Conservation (phyloP, 2,888 invertebrate species). For the Pristionchus mayeri region DNA sequence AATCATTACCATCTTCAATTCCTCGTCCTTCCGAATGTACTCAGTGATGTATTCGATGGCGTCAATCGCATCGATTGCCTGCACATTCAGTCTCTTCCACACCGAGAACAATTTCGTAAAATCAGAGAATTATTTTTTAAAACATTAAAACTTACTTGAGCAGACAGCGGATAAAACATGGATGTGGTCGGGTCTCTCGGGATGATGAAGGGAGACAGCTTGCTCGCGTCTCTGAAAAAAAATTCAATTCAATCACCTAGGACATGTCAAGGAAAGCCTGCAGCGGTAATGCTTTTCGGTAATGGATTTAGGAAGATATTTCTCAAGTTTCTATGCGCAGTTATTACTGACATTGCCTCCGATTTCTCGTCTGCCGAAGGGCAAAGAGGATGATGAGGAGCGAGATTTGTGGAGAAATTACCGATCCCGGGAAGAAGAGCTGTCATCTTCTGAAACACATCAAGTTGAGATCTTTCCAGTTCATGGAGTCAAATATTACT, state of each 20-base stretch:
- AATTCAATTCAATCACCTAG: too few relatives aligned
- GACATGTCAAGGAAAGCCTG: too few relatives aligned
- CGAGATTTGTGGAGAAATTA: conserved; percentile 65
- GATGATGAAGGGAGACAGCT: not conserved
- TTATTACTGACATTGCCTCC: not conserved
- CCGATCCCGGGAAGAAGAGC: conserved; percentile 68
- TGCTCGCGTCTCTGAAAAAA: not conserved
- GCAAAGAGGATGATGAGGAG: conserved; percentile 71
- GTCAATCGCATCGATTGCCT: conserved; percentile 58
- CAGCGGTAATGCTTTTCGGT: too few relatives aligned
- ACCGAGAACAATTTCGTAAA: not conserved
- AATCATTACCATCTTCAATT: conserved; percentile 73
- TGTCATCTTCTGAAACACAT: conserved; percentile 56
- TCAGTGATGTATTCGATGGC: conserved; percentile 71
- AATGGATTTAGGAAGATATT: too few relatives aligned
- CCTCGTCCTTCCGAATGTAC: conserved; percentile 72
- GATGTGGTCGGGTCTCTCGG: conserved; percentile 56
- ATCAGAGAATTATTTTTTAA: not conserved
- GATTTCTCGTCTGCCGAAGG: conserved; percentile 52
- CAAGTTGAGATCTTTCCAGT: too few relatives aligned
- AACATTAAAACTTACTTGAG: conserved; percentile 46
- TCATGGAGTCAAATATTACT: too few relatives aligned
- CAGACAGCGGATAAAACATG: conserved; percentile 59
- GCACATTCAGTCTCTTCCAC: not conserved
- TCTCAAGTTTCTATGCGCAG: too few relatives aligned